phyloP scores from a whole-genome alignment of 1,140 invertebrate species.

The Pissodes strobi region DNA sequence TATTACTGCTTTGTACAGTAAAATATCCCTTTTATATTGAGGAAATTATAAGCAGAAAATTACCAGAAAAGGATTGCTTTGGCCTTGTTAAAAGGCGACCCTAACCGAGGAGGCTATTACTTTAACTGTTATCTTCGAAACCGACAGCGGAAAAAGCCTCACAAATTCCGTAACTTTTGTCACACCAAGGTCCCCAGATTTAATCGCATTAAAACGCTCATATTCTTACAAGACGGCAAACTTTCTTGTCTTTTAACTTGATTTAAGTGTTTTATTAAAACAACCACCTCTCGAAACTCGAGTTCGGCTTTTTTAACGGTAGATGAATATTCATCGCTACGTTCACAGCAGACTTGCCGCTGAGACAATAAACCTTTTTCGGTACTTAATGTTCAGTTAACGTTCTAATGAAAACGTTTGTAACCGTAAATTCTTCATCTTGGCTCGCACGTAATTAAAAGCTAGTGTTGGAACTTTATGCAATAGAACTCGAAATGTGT shows the following conservation, averaged over 20 bases:
- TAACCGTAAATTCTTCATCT: conserved; percentile 24
- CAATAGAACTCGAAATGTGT: conserved; percentile 5
- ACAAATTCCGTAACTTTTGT: conserved; percentile 19
- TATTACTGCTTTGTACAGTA: no score
- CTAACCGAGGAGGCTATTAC: conserved; percentile 9
- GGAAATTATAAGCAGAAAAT: conserved; percentile 17
- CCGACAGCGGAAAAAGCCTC: conserved; percentile 8
- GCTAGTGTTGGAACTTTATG: conserved; percentile 1
- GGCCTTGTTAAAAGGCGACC: conserved; percentile 7
- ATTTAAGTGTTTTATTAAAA: conserved; percentile 47
- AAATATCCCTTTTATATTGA: no score
- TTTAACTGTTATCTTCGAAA: conserved; percentile 13
- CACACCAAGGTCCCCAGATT: conserved; percentile 17
- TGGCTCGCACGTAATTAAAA: conserved; percentile 8
- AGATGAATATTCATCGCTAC: conserved; percentile 43
- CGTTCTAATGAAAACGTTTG: conserved; percentile 28
- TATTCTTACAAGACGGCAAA: conserved; percentile 35
- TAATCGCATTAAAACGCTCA: conserved; percentile 35
- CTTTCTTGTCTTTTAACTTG: conserved; percentile 41
- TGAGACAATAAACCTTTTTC: conserved; percentile 24
- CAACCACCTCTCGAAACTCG: conserved; percentile 33
- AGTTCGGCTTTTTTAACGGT: no score
- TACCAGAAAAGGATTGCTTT: conserved; percentile 1
- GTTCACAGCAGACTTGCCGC: conserved; percentile 19
- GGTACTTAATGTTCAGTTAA: conserved; percentile 24